Base-by-base conservation (phyloP, 2,888 invertebrate genomes). In the Pomacea canaliculata region DNA sequence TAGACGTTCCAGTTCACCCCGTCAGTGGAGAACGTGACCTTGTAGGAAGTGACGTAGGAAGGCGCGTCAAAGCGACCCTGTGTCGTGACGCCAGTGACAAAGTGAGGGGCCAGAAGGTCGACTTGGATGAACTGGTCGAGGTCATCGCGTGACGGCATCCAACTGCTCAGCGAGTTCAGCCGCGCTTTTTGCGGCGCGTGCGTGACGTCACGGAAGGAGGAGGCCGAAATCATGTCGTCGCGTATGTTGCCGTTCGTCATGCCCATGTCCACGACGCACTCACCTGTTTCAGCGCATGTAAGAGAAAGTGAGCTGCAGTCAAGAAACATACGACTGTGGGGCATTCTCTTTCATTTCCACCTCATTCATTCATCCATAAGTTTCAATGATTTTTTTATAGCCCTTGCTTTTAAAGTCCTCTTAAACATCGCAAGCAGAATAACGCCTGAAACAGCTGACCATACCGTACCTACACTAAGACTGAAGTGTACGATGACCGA, bases 41-140 rank as follows among this genome's bases (percentile, higher is more conserved):
- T 93, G 91, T 94, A 96, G 0, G 94, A 92, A 2, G 94, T 94
- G 2, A 96, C 95, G 95, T 95, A 96, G 86, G 95, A 93, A 82
- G 94, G 93, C 78, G 93, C 93, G 27, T 94, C 94, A 68, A 93
- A 92, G 0, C 93, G 91, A 37, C 96, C 96, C 89, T 94, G 94
- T 0, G 95, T 95, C 73, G 93, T 93, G 69, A 97, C 90, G 56
- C 96, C 96, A 0, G 96, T 96, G 63, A 97, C 90, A 85, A 94
- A 94, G 69, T 95, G 93, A 0, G 94, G 93, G 37, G 94, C 94
- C 70, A 94, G 91, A 90, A 96, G 96, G 91, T 96, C 94, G 88
- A 86, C 83, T 81, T 87, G 86, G 48, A 87, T 71, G 76, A 82
- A 86, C 79, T 88, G 87, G 65, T 80, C 75, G 73, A 79, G 82